Evolutionary conservation across 2,113 vertebrate genomes (phyloP).

Genomic region (Sylvilagus bachmani): DNA sequence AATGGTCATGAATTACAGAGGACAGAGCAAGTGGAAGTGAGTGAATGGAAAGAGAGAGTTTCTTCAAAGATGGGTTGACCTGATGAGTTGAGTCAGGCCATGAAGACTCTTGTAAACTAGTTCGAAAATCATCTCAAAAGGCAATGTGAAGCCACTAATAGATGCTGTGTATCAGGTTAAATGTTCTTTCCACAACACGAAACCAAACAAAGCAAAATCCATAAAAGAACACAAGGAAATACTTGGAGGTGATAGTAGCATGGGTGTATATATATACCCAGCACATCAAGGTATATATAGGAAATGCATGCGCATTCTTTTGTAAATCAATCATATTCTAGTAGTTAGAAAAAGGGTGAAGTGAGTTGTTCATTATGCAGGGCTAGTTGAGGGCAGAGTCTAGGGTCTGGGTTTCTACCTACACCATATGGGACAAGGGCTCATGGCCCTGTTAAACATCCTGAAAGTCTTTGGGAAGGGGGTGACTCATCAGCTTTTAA

Average conservation of each 20-base stretch:
- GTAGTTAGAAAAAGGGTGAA: not conserved
- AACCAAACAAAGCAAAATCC: not conserved
- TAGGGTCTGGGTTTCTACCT: too few species aligned
- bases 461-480: not conserved
- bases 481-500: not conserved
- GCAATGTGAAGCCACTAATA: not conserved
- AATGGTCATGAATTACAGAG: not conserved
- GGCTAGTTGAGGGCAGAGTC: not conserved
- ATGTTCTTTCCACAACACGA: not conserved
- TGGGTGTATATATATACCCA: not conserved
- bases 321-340: not conserved
- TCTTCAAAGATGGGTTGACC: not conserved
- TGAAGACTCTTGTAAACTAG: not conserved
- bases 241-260: not conserved
- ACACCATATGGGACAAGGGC: fast-evolving
- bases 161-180: too few species aligned
- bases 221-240: not conserved
- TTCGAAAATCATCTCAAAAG: not conserved
- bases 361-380: fast-evolving
- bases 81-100: not conserved
- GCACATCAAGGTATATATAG: not conserved
- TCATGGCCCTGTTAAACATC: fast-evolving
- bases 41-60: too few species aligned
- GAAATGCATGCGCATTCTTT: not conserved
- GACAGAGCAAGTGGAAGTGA: not conserved